These are phyloP conservation scores for Andrena trimmerana DNA, from an alignment of 2,888 invertebrate genomes.

Conservation along the genomic window DNA sequence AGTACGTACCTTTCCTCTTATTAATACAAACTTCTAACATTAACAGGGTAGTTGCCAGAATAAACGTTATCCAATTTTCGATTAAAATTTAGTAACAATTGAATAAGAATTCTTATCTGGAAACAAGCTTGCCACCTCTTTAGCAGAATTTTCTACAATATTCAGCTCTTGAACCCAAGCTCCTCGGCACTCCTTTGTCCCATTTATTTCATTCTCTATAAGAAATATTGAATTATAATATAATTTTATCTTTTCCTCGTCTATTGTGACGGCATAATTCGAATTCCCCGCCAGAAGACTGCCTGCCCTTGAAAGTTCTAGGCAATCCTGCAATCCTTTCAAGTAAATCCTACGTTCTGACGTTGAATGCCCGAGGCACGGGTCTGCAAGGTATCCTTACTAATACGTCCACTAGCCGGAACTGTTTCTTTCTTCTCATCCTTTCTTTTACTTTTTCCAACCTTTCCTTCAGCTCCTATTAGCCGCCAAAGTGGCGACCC, in stretches of 20 bases:
- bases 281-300: not conserved
- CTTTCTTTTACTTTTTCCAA: not conserved
- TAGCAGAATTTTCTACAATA: not conserved
- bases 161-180: not conserved
- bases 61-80: not conserved
- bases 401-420: not conserved
- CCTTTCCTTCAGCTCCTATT: not conserved
- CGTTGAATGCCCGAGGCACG: not conserved
- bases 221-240: not conserved
- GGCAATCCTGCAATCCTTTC: not conserved
- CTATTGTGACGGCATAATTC: not conserved
- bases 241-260: not conserved
- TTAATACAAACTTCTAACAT: not conserved
- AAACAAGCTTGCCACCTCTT: not conserved
- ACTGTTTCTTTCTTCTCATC: not conserved
- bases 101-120: no score
- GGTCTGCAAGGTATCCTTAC: not conserved
- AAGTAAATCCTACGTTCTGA: not conserved
- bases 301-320: not conserved
- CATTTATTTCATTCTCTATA: not conserved
- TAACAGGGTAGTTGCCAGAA: not conserved
- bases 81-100: not conserved
- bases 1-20: constrained; percentile 87
- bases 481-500: constrained; percentile 1
- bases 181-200: not conserved